Evolutionary conservation across 1,140 invertebrate genomes (phyloP), one percentile per base, ranked within the genome.

Genomic region (Thalassaphorura encarpata): DNA sequence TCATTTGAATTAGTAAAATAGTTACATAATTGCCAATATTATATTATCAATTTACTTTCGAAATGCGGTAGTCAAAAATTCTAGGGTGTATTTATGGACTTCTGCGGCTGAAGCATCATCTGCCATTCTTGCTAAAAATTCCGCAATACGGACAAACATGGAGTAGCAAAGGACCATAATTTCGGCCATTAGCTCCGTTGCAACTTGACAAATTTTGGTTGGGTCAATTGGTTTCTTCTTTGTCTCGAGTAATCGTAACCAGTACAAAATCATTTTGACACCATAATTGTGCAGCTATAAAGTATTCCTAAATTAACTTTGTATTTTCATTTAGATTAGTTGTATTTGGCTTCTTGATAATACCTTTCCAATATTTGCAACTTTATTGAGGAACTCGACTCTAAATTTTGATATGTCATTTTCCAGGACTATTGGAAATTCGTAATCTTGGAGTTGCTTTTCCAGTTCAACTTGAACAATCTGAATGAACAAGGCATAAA

Each of bases 211-310:
- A 16, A 60, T 33, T 19, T 23, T 51, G 1, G 19, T 24, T 36
- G 47, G 29, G 26, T 27, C 15, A 23, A 55, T 24, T 1, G 46
- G 24, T 42, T 51, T 60, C 16, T 36, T 55, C 18, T 40, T 27
- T 36, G 19, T 29, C 15, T 36, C 33, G 11, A 60, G n/a, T 2
- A 49, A 29, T 24, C 40, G 42, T 18, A 40, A 33, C 52, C 50
- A 58, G 23, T 53, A 33, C 3, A 40, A 36, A 29, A 58, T 46
- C 56, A 53, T 36, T 50, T 51, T 23, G 11, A 54, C 19, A 15
- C 21, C 48, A 24, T 60, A 54, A 19, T 54, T 52, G 28, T 60
- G 52, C 23, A 51, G 40, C 58, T 60, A 24, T 4, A 51, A 58
- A 5, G 11, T 24, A 3, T 23, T 13, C 5, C 18, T 43, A 42